A percentile compares a stretch with the other conserved stretches of the same genome.
phyloP scores from a whole-genome alignment of 2,888 invertebrate genomes.

The Pedicia rivosa region DNA sequence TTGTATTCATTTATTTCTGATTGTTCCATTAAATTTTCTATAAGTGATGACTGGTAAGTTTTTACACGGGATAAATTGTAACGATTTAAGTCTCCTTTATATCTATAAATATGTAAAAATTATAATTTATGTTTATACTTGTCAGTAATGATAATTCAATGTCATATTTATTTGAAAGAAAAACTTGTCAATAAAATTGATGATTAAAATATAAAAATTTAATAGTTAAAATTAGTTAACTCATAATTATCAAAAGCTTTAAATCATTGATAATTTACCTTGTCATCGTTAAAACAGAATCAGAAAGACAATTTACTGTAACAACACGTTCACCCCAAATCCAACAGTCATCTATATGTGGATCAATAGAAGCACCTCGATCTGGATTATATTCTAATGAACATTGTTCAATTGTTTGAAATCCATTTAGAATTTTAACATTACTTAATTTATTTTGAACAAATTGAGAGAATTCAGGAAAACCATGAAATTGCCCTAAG shows the following conservation, averaged over 20 bases:
- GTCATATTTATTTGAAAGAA: no score
- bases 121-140: no score
- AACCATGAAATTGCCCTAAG: conserved; percentile 65
- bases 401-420: conserved; percentile 85
- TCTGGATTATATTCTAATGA: conserved; percentile 80
- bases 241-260: conserved; percentile 16
- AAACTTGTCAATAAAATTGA: no score
- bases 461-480: conserved; percentile 64
- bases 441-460: conserved; percentile 57
- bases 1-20: conserved; percentile 17
- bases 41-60: conserved; percentile 26
- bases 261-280: conserved; percentile 36
- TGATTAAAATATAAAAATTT: no score
- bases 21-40: conserved; percentile 16
- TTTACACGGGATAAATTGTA: conserved; percentile 44
- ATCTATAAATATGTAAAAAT: conserved; percentile 11
- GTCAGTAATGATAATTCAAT: no score
- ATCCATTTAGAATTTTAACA: conserved; percentile 45
- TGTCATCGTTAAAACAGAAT: conserved; percentile 69
- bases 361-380: conserved; percentile 89
- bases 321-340: conserved; percentile 97
- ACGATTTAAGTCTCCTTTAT: conserved; percentile 17
- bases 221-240: no score
- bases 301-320: conserved; percentile 72
- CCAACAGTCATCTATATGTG: conserved; percentile 98